Percentiles rank a stretch among this genome's conserved stretches.
Conservation (phyloP, 2,888 invertebrate genomes). For the Nebria salina region DNA sequence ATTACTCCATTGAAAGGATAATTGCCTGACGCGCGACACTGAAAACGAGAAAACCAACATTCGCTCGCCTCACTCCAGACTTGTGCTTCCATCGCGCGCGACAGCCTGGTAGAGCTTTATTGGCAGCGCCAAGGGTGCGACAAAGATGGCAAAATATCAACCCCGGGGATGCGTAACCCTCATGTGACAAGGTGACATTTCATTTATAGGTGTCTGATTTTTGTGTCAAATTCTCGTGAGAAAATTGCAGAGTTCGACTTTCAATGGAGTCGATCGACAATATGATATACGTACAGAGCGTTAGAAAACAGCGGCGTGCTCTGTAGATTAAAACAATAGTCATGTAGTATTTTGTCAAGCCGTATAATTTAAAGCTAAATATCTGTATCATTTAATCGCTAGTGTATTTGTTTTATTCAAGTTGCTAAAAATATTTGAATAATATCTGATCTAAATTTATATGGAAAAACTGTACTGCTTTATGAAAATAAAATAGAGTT, state of each 20-base stretch:
- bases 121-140: background rate
- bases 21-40: slow-evolving; percentile 2
- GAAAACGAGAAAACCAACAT: background rate
- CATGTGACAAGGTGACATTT: slow-evolving; percentile 51
- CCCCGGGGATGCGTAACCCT: slow-evolving; percentile 23
- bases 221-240: slow-evolving; percentile 52
- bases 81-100: background rate
- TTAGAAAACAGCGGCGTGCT: background rate
- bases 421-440: no score
- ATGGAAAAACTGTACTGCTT: no score
- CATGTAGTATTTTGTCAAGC: background rate
- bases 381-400: background rate
- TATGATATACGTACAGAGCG: background rate
- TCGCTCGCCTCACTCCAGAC: background rate
- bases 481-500: no score
- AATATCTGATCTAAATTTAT: no score
- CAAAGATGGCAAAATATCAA: background rate
- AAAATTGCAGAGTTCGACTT: slow-evolving; percentile 45
- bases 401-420: no score
- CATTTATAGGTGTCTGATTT: slow-evolving; percentile 54
- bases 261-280: slow-evolving; percentile 25
- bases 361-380: background rate
- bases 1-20: slow-evolving; percentile 14
- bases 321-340: background rate
- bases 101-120: background rate